A percentile compares a stretch with the other conserved stretches of the same genome.
These are phyloP conservation scores for Zele albiditarsus DNA, from an alignment of 2,888 invertebrate genomes.

Conservation along the genomic window DNA sequence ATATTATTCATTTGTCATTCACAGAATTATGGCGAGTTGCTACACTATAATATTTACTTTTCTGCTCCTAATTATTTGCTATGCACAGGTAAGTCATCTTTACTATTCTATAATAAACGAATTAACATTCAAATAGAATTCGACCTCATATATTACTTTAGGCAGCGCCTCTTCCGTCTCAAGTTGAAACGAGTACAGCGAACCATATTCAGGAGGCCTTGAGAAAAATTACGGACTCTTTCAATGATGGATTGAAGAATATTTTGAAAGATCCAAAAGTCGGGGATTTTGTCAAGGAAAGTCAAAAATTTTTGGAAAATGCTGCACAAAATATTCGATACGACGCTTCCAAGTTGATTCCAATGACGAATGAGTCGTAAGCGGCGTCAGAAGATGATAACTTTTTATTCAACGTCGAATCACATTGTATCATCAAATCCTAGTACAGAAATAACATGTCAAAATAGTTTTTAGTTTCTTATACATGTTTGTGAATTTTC, in stretches of 20 bases:
- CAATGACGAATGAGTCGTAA: constrained; percentile 51
- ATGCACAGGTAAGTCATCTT: constrained; percentile 55
- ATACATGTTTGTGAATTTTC: no score
- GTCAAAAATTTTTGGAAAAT: constrained; percentile 51
- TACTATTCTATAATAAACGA: background rate
- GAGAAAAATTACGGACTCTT: constrained; percentile 43
- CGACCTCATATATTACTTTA: constrained; percentile 28
- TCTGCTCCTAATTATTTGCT: constrained; percentile 49
- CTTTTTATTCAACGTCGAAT: background rate
- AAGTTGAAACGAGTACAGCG: constrained; percentile 24
- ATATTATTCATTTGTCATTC: background rate
- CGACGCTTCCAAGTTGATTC: constrained; percentile 55
- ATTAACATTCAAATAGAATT: constrained; percentile 6
- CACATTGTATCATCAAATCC: no score
- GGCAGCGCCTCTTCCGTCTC: constrained; percentile 26
- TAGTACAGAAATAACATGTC: no score
- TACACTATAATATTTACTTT: constrained; percentile 51
- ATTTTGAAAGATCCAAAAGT: constrained; percentile 53
- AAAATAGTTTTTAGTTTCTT: no score
- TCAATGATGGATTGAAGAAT: constrained; percentile 50
- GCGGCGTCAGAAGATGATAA: background rate
- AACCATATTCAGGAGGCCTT: constrained; percentile 44
- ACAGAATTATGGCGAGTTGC: constrained; percentile 59
- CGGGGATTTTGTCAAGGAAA: constrained; percentile 51
- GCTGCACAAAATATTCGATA: constrained; percentile 53